Base-by-base conservation (phyloP, 92 coral and sea anemone species). In the Zoanthus solanderi region DNA sequence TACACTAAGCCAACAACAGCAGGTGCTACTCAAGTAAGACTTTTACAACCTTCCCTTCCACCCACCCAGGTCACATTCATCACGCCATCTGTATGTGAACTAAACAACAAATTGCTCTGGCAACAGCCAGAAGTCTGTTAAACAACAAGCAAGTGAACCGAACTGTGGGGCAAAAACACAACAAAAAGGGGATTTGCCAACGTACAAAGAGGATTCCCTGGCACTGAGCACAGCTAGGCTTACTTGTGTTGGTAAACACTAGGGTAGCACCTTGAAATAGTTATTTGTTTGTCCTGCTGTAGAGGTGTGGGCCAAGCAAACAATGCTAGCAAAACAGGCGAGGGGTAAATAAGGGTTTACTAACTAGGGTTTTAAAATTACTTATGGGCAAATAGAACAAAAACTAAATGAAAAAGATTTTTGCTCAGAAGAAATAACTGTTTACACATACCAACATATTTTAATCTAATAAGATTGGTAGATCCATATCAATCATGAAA, bases 41-140 rank as follows among this genome's bases (percentile, higher is more conserved):
- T 86, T 87, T 85, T 83, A 71, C 81, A 92, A 90, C 90, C 90
- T 92, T 86, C 92, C 92, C 94, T 92, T 69, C 86, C 94, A 74
- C 74, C 75, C 90, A 56, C 84, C 79, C 13, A 10, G 78, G 89
- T 56, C 61, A 47, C 80, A 77, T 54, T 88, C 77, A 37, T 71
- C 84, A 85, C 45, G 78, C 86, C 91, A 88, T 84, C 91, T 88
- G 91, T 76, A 77, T 83, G 86, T 71, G 50, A 90, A 90, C 93
- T 90, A 75, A 89, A 92, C 84, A 92, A 89, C 69, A 88, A 86
- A 81, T 47, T 48, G 30, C 85, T 81, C 85, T 81, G 85, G 85
- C 85, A 81, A 66, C 14, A 81, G 85, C 85, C 85, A 81, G 85
- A 81, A 81, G 75, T 44, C 58, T 81, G 85, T 81, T 81, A 81